A percentile compares a stretch with the other conserved stretches of the same genome.
Evolutionary conservation across 2,113 vertebrate genomes (phyloP).

Genomic region (Nothoprocta pentlandii): DNA sequence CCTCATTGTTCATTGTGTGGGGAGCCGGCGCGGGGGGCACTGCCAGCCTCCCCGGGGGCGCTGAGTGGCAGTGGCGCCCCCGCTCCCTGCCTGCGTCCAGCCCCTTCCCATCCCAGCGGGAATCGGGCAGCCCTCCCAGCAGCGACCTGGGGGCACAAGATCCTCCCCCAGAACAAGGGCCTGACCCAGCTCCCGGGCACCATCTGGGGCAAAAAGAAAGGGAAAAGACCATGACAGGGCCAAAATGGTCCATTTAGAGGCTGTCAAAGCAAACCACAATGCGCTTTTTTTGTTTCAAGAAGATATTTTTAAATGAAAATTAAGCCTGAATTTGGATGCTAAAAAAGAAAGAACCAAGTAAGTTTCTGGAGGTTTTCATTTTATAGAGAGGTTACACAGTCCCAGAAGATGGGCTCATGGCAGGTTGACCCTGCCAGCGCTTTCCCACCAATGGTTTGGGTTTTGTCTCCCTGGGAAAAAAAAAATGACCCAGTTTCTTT

Average conservation of each 20-base stretch:
- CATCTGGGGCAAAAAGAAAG: neutral
- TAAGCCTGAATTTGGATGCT: neutral
- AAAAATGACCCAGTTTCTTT: neutral
- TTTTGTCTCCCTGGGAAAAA: constrained; percentile 16
- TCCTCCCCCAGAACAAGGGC: neutral
- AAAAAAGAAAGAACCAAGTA: neutral
- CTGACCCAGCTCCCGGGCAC: rapidly evolving
- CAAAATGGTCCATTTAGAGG: neutral
- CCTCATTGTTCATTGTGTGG: rapidly evolving
- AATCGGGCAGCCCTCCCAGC: no score
- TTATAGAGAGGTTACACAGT: neutral
- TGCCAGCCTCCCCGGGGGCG: rapidly evolving
- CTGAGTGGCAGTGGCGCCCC: rapidly evolving
- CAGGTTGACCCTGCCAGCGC: constrained; percentile 45
- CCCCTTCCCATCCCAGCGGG: neutral
- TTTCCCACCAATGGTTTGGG: constrained; percentile 30
- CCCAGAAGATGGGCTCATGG: constrained; percentile 25
- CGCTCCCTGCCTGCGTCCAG: neutral
- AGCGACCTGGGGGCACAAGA: neutral
- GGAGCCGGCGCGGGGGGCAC: neutral
- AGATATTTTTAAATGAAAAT: constrained; percentile 3
- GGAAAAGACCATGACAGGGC: rapidly evolving
- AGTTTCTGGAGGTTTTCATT: neutral
- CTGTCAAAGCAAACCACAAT: neutral
- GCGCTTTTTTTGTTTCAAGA: neutral